Conservation (phyloP, 37 sponge, comb jelly and placozoan species). For the Aphrocallistes beatrix region DNA sequence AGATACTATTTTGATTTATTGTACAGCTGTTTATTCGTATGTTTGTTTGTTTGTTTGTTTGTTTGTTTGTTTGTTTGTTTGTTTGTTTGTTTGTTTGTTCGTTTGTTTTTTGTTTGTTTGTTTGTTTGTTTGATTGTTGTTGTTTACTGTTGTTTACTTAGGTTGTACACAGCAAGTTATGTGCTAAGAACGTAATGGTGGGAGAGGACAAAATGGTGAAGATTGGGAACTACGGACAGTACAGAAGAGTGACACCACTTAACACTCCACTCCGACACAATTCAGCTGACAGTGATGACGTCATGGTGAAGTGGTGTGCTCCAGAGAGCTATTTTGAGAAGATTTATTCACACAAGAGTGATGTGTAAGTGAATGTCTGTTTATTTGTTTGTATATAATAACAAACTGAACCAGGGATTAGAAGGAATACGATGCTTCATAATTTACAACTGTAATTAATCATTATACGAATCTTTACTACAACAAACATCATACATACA, state of each 20-base stretch:
- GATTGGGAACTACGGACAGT: background rate
- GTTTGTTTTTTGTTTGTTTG: background rate
- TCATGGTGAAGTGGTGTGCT: conserved; percentile 2
- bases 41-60: background rate
- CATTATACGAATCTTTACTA: no score
- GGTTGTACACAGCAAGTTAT: background rate
- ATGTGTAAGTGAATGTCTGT: conserved; percentile 16
- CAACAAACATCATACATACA: no score
- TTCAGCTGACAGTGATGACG: background rate
- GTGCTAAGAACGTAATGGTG: conserved; percentile 13
- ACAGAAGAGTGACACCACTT: background rate
- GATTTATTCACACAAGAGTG: background rate
- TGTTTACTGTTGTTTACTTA: background rate
- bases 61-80: background rate
- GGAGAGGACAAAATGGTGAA: conserved; percentile 5
- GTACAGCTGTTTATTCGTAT: background rate
- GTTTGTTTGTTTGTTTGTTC: background rate
- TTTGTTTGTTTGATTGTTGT: background rate
- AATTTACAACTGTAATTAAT: no score
- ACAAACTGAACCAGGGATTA: no score
- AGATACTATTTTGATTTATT: background rate
- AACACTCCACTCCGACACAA: background rate
- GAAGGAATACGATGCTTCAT: no score
- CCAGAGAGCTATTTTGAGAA: conserved; percentile 12
- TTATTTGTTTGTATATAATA: no score